Percentiles rank a stretch among this genome's conserved stretches.
Conservation (phyloP, 2,797 vertebrate genomes). For the Tauraco hartlaubi region DNA sequence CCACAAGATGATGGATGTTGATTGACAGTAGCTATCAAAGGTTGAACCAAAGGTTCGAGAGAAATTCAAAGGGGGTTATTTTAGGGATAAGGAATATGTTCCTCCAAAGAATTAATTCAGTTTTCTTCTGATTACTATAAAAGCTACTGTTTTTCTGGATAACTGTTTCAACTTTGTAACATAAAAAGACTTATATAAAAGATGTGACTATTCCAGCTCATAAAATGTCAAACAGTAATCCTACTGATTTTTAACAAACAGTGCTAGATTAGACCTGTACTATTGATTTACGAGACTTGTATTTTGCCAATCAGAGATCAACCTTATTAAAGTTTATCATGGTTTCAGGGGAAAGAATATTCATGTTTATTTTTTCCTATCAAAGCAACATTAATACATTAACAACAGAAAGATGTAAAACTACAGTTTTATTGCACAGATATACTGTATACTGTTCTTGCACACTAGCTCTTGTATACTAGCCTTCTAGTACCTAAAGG, state of each 20-base stretch:
- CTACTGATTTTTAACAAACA: not conserved
- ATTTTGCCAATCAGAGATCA: not conserved
- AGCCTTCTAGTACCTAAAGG: too few relatives aligned
- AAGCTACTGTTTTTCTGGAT: not conserved
- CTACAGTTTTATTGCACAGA: not conserved
- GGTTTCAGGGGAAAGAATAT: not conserved
- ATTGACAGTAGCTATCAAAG: constrained; percentile 13
- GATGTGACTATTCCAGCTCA: not conserved
- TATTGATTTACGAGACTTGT: not conserved
- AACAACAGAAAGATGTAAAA: not conserved
- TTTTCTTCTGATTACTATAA: not conserved
- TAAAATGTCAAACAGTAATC: not conserved
- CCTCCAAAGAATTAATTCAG: not conserved
- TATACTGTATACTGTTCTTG: not conserved
- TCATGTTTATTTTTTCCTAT: too few relatives aligned
- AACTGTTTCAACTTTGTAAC: not conserved
- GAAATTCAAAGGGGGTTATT: not conserved
- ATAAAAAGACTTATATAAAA: not conserved
- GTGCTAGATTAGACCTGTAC: not conserved
- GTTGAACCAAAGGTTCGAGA: not conserved
- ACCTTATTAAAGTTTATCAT: not conserved
- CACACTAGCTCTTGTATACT: too few relatives aligned
- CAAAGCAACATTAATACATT: not conserved
- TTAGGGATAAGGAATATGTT: not conserved
- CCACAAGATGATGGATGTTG: not conserved